Base-by-base conservation (phyloP, 2,888 invertebrate species). In the Synergus laeviventris region DNA sequence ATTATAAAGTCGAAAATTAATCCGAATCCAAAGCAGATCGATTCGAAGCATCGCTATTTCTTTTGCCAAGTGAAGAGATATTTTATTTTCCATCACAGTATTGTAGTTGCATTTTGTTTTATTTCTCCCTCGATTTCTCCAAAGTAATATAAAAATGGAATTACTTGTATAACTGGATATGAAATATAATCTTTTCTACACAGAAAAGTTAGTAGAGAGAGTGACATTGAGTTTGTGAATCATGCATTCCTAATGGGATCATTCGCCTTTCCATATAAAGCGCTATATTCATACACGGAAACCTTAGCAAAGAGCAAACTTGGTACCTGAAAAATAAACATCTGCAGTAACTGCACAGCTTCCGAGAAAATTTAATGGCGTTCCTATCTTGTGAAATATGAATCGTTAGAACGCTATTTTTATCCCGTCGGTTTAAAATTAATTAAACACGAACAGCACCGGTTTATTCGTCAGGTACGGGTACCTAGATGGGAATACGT, bases 401-500 rank as follows among this genome's bases (percentile, higher is more conserved):
- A 70, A 70, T 54, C 70, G n/a, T 70, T 70, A 54, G 31, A 70
- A 70, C 36, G 49, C 45, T 70, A 70, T 70, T 70, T 70, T 70
- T 70, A 54, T 36, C 49, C 49, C 70, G 36, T 54, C 49, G 16
- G 49, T 70, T 16, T 70, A 70, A 70, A 70, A 70, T 70, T 70
- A 70, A 54, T 70, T 70, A 70, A 70, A 70, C 49, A 49, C 49
- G 49, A 70, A 70, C 7, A 70, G 70, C 70, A 70, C 36, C 45
- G 9, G 70, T 70, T 70, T 70, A 70, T 70, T 70, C 45, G 70
- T 49, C 49, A 70, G 70, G 24, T 24, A n/a, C 49, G 31, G 31
- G 24, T 49, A 70, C 56, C 4, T 49, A 70, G 16, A 70, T 70
- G 31, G 2, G 45, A 31, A 70, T 49, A 70, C 24, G 61, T 62